Percentiles rank a stretch among this genome's conserved stretches.
Conservation (phyloP, 2,888 invertebrate species). For the Cotesia congregata region DNA sequence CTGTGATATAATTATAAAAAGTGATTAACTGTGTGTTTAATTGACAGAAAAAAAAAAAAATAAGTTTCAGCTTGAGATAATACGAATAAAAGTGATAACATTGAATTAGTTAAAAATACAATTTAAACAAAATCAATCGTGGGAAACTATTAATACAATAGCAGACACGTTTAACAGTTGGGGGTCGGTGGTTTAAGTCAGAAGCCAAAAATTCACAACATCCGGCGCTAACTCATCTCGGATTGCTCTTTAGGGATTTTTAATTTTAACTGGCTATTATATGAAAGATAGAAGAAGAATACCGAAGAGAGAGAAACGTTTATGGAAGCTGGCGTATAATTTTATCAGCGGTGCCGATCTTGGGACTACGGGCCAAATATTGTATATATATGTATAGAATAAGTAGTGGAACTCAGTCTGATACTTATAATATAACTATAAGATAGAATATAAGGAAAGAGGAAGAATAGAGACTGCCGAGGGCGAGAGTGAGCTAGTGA, state of each 20-base stretch:
- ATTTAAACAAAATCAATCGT: constrained; percentile 6
- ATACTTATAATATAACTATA: constrained; percentile 3
- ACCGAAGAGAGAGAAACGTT: constrained; percentile 55
- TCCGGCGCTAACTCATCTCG: constrained; percentile 57
- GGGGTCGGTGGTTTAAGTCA: constrained; percentile 41
- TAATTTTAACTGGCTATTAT: constrained; percentile 65
- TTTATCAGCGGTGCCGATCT: constrained; percentile 68
- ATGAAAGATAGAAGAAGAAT: constrained; percentile 38
- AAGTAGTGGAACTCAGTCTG: background rate
- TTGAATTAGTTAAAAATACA: constrained; percentile 13
- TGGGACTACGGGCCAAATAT: constrained; percentile 59
- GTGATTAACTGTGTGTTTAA: too few species aligned
- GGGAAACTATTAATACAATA: constrained; percentile 19
- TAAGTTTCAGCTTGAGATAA: too few species aligned
- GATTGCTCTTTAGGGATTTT: constrained; percentile 63
- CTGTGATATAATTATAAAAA: too few species aligned
- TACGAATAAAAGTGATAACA: background rate
- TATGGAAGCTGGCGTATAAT: constrained; percentile 66
- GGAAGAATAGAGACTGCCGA: background rate
- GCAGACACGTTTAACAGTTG: constrained; percentile 12
- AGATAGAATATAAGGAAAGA: constrained; percentile 1
- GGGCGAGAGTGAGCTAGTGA: constrained; percentile 26
- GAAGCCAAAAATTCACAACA: constrained; percentile 40
- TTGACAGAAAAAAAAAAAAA: too few species aligned
- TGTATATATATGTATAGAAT: constrained; percentile 37